Percentiles rank a stretch among this genome's conserved stretches.
phyloP scores from a whole-genome alignment of 2,888 invertebrate genomes.

The Heliothis peltigera region DNA sequence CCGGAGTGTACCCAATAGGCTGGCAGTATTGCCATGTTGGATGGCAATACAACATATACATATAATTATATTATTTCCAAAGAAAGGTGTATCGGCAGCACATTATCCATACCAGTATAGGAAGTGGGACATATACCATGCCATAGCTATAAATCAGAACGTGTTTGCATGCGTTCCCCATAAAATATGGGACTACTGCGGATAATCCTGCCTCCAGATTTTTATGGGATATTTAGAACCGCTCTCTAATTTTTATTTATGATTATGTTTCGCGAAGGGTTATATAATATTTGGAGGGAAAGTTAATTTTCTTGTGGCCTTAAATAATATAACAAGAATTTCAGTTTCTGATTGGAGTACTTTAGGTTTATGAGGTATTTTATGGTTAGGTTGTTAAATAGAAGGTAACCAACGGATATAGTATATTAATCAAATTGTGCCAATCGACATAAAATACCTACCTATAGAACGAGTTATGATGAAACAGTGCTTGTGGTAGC shows the following conservation, averaged over 20 bases:
- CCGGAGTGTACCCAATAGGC: too few species aligned
- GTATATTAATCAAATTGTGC: too few species aligned
- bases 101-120: constrained; percentile 61
- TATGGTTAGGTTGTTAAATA: too few species aligned
- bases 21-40: too few species aligned
- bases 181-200: constrained; percentile 62
- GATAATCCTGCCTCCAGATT: constrained; percentile 54
- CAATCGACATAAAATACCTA: too few species aligned
- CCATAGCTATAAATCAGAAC: constrained; percentile 72
- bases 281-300: constrained; percentile 8
- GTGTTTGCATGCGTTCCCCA: constrained; percentile 67
- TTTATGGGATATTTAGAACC: constrained; percentile 48
- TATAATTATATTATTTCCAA: neutral
- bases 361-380: too few species aligned
- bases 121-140: constrained; percentile 44
- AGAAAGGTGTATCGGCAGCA: constrained; percentile 43
- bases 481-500: too few species aligned
- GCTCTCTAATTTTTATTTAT: constrained; percentile 48
- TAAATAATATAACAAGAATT: too few species aligned
- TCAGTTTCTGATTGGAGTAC: too few species aligned
- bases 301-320: constrained; percentile 1
- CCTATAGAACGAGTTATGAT: too few species aligned
- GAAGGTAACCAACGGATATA: too few species aligned
- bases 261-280: constrained; percentile 35
- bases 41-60: neutral